Evolutionary conservation across 2,797 vertebrate genomes (phyloP).

Genomic region (Onychomys leucogaster): DNA sequence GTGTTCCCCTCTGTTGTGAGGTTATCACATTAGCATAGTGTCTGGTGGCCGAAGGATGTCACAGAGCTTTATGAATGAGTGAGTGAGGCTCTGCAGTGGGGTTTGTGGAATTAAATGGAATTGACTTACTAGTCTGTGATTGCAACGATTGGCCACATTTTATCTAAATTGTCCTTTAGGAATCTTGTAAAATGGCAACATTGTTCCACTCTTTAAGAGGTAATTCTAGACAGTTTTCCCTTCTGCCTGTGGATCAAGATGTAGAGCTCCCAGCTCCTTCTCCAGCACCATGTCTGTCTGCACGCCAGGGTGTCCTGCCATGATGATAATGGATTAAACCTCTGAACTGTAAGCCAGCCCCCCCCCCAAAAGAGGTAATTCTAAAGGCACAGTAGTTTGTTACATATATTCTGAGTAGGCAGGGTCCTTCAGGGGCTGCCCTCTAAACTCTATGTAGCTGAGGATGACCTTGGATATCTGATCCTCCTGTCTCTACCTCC

Average conservation of each 20-base stretch:
- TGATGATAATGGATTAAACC: too few relatives aligned
- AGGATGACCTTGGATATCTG: background rate
- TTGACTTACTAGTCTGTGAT: background rate
- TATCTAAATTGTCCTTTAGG: background rate
- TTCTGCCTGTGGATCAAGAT: too few relatives aligned
- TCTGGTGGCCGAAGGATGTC: background rate
- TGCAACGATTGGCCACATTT: background rate
- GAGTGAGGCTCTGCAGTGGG: background rate
- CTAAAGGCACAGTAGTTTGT: background rate
- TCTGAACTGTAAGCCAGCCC: too few relatives aligned
- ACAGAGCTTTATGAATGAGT: background rate
- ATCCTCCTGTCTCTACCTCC: background rate
- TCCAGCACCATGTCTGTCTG: too few relatives aligned
- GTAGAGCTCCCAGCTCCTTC: too few relatives aligned
- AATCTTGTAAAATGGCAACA: slow-evolving; percentile 16
- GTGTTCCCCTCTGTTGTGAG: background rate
- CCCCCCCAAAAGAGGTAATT: background rate
- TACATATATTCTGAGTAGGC: background rate
- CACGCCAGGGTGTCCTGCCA: too few relatives aligned
- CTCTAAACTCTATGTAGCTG: background rate
- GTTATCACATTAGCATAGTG: background rate
- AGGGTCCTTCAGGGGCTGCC: background rate
- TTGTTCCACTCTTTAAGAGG: background rate
- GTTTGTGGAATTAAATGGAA: background rate
- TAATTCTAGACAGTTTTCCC: too few relatives aligned